These are phyloP conservation scores for Stegophylla sp. DNA, from an alignment of 2,888 invertebrate genomes.

Conservation along the genomic window DNA sequence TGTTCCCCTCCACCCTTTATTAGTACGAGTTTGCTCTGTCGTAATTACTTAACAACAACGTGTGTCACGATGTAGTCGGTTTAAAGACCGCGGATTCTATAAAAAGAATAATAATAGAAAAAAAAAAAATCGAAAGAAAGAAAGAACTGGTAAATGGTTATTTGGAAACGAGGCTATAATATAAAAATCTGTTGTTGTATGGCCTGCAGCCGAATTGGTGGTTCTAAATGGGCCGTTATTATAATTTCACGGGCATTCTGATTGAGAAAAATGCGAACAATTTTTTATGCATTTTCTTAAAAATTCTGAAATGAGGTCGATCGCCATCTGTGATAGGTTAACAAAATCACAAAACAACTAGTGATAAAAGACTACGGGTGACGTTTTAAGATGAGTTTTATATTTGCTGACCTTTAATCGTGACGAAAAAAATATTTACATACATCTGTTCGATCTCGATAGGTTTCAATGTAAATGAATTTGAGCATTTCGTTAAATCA, in stretches of 20 bases:
- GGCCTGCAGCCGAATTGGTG: neutral
- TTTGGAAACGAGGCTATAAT: slow-evolving; percentile 14
- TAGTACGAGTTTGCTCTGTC: neutral
- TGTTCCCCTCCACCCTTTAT: slow-evolving; percentile 9
- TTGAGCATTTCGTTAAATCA: neutral
- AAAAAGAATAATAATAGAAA: neutral
- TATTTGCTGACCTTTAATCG: neutral
- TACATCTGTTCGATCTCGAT: no score
- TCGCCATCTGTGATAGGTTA: neutral
- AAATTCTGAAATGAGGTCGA: slow-evolving; percentile 19
- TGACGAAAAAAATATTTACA: no score
- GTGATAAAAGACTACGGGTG: neutral
- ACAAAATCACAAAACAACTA: neutral
- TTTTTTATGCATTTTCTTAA: slow-evolving; percentile 8
- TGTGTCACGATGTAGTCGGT: slow-evolving; percentile 38
- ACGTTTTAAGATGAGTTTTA: neutral
- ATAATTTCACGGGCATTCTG: slow-evolving; percentile 21
- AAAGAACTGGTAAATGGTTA: slow-evolving; percentile 8
- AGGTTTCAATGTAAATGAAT: neutral
- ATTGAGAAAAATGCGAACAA: slow-evolving; percentile 16
- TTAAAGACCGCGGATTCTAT: neutral
- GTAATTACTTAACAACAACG: slow-evolving; percentile 50
- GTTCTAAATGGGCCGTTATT: slow-evolving; percentile 6
- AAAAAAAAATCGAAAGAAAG: neutral
- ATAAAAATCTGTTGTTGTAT: slow-evolving; percentile 22